Base-by-base conservation (phyloP, 2,113 vertebrate species). In the Hoplias malabaricus region DNA sequence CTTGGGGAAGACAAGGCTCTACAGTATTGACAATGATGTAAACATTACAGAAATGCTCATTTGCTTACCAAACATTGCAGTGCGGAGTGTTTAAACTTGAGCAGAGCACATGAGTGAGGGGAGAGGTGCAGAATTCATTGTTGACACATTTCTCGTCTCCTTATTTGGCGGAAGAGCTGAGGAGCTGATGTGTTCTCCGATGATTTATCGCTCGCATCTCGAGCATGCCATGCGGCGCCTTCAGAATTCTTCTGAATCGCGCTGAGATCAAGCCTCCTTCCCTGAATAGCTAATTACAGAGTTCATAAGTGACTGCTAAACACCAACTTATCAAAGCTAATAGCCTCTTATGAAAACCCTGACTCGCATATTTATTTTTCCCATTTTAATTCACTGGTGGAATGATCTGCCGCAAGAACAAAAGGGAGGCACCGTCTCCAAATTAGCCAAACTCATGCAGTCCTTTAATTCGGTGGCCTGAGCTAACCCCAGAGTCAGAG, bases 401-500 rank as follows among this genome's bases (percentile, higher is more conserved):
- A 34, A 63, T 9, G 33, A 9, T 33, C 16, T 16, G 16, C 2
- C 57, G 31, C 13, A 34, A 10, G 33, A 36, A 21, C 31, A 61
- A 59, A 59, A 48, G 50, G 67, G 53, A 77, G 62, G 78, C 83
- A 50, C 63, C 66, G 40, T 71, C 38, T 43, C 54, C 73, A 69
- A 67, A 68, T 73, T 67, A 81, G 65, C 56, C 59, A 82, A 80
- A 82, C 42, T 61, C 57, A 74, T 69, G 36, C 48, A 0, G 69
- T 79, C 70, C 69, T 79, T 75, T 84, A 78, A 80, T 82, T 70
- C 42, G 29, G 59, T 86, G 80, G 82, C 88, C 74, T 61, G 14
- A 33, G 38, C 79, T 84, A 86, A 88, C 87, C 90, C 71, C 63
- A 5, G 29, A 83, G 87, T 90, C 88, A 87, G 33, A 29, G 73